Conservation (phyloP, 1,140 invertebrate species). For the Bombus breviceps region DNA sequence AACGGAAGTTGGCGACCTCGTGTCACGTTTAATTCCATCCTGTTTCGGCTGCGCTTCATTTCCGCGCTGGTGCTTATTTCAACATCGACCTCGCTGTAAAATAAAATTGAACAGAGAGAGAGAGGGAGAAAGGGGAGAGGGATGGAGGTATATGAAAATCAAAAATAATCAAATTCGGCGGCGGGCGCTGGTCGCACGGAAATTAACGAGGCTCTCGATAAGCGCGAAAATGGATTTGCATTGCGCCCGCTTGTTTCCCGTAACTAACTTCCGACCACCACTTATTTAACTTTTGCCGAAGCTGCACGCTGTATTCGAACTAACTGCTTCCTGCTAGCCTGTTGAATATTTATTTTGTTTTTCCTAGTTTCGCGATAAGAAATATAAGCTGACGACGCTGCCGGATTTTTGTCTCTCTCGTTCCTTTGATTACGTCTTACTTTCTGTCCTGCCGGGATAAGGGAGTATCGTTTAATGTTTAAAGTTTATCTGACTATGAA, state of each 20-base stretch:
- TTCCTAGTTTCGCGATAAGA: slow-evolving; percentile 2
- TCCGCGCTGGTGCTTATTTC: background rate
- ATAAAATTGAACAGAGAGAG: background rate
- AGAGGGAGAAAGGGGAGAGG: background rate
- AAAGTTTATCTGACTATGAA: background rate
- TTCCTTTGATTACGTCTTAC: background rate
- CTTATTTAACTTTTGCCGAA: slow-evolving; percentile 42
- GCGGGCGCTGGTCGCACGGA: background rate
- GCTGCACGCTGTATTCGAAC: background rate
- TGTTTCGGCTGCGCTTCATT: background rate
- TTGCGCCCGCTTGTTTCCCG: slow-evolving; percentile 30
- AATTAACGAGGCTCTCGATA: slow-evolving; percentile 50
- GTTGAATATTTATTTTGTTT: slow-evolving; percentile 40
- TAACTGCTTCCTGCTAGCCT: background rate
- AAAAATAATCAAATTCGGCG: slow-evolving; percentile 36
- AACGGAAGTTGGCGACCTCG: slow-evolving; percentile 15
- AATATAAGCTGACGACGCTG: background rate
- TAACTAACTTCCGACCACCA: slow-evolving; percentile 35
- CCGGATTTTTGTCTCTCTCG: background rate
- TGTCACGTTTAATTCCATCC: slow-evolving; percentile 39
- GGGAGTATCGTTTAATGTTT: background rate
- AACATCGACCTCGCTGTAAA: background rate
- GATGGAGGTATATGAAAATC: background rate
- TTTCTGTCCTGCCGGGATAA: background rate
- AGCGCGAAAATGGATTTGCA: slow-evolving; percentile 49